Conservation (phyloP, 1,140 invertebrate genomes). For the Dreissena polymorpha region DNA sequence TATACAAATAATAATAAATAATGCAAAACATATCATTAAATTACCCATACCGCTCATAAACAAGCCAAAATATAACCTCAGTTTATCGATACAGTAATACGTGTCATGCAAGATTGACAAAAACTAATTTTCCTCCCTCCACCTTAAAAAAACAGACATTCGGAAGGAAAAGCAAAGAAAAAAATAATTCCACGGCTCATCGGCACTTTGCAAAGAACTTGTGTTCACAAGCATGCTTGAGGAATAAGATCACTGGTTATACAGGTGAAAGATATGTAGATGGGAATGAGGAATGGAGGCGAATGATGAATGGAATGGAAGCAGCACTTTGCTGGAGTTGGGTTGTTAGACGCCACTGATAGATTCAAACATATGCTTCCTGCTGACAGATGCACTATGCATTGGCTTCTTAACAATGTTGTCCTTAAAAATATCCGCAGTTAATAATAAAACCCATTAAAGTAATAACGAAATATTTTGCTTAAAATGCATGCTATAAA, state of each 20-base stretch:
- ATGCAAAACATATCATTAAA: no score
- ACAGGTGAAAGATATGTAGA: conserved; percentile 12
- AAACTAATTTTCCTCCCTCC: conserved; percentile 43
- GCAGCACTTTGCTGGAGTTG: no score
- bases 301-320: not conserved
- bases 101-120: conserved; percentile 45
- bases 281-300: not conserved
- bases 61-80: conserved; percentile 32
- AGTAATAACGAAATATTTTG: no score
- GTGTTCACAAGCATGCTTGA: not conserved
- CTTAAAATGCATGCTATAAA: no score
- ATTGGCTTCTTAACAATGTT: not conserved
- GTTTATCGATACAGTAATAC: conserved; percentile 40
- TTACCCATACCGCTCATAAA: no score
- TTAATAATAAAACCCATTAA: no score
- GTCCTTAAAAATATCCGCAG: not conserved
- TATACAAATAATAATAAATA: no score
- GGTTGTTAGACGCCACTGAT: conserved; percentile 1
- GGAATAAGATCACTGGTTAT: not conserved
- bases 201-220: conserved; percentile 1
- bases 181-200: conserved; percentile 48
- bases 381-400: not conserved
- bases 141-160: conserved; percentile 43
- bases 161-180: conserved; percentile 24
- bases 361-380: not conserved